Conservation (phyloP, 2,797 vertebrate genomes). For the Echiichthys vipera region DNA sequence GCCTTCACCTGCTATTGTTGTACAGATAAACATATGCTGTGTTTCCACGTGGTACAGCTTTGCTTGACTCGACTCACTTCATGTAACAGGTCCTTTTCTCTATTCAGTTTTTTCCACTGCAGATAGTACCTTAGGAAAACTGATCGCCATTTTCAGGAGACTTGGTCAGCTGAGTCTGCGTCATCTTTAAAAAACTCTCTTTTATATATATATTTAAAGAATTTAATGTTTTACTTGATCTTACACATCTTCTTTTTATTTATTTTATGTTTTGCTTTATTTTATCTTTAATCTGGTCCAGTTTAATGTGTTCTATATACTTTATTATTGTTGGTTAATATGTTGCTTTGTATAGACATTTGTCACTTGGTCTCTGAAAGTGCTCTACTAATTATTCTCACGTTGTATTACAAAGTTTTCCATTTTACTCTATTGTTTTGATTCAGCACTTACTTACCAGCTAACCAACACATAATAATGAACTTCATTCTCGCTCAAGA, state of each 20-base stretch:
- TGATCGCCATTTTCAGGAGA: too few relatives aligned
- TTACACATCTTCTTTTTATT: too few relatives aligned
- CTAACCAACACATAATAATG: not conserved
- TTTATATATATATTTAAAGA: too few relatives aligned
- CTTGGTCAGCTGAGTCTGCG: too few relatives aligned
- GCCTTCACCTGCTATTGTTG: not conserved
- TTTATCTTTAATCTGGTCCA: not conserved
- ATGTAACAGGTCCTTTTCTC: too few relatives aligned
- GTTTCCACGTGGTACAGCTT: too few relatives aligned
- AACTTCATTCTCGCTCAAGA: not conserved
- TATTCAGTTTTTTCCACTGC: too few relatives aligned
- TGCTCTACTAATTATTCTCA: not conserved
- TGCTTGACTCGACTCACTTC: too few relatives aligned
- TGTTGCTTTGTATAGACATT: not conserved
- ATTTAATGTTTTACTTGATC: not conserved
- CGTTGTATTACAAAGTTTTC: not conserved
- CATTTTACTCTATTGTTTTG: not conserved
- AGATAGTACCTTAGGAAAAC: too few relatives aligned
- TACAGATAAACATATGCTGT: too few relatives aligned
- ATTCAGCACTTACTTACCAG: not conserved
- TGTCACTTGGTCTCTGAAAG: not conserved
- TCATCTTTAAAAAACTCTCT: too few relatives aligned
- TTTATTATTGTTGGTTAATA: not conserved
- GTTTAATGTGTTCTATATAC: not conserved
- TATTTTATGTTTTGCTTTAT: not conserved